These are phyloP conservation scores for Napeogenes sylphis DNA, from an alignment of 2,888 invertebrate species.

Conservation along the genomic window DNA sequence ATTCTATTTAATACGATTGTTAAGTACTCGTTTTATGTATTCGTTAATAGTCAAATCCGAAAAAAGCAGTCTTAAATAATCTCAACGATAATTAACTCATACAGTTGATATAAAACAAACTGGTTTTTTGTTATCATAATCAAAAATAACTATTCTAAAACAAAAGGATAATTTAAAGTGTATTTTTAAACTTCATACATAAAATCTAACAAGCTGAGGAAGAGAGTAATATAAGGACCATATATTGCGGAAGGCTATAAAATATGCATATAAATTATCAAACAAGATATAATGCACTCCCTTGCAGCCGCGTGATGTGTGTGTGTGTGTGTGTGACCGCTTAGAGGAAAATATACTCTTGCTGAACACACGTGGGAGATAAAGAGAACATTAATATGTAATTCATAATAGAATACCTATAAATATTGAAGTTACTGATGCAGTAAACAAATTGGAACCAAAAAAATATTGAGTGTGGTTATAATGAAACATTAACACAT, in stretches of 20 bases:
- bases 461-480: too few species aligned
- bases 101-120: too few species aligned
- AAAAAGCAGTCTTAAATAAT: too few species aligned
- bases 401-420: neutral
- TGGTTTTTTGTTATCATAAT: too few species aligned
- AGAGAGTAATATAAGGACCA: conserved; percentile 26
- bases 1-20: neutral
- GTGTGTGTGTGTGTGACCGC: conserved; percentile 18
- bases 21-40: neutral
- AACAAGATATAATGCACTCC: conserved; percentile 43
- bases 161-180: neutral
- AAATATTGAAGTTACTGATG: too few species aligned
- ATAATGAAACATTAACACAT: too few species aligned
- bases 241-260: conserved; percentile 47
- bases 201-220: conserved; percentile 1
- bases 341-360: conserved; percentile 34
- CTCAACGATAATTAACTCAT: too few species aligned
- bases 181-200: too few species aligned
- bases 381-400: neutral
- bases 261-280: conserved; percentile 57
- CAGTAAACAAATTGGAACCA: too few species aligned
- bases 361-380: neutral
- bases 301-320: conserved; percentile 44
- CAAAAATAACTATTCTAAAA: neutral
- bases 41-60: too few species aligned